phyloP scores from a whole-genome alignment of 2,888 invertebrate genomes.

The Chrysolina oricalcia region DNA sequence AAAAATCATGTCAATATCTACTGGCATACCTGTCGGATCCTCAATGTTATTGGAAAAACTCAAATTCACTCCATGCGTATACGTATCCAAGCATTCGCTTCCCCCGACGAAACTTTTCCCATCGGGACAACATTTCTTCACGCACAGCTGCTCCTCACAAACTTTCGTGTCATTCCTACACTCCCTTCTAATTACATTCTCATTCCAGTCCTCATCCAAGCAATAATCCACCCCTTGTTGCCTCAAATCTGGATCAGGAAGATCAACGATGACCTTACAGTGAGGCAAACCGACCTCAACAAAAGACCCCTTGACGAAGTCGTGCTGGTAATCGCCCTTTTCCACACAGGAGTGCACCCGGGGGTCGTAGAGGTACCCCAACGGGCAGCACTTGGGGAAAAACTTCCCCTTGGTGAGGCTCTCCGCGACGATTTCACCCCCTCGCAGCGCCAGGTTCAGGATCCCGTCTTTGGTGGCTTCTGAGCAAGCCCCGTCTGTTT shows the following conservation, averaged over 20 bases:
- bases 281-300: conserved; percentile 59
- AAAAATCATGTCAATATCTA: not conserved
- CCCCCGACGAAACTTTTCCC: conserved; percentile 72
- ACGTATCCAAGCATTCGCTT: conserved; percentile 58
- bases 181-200: conserved; percentile 55
- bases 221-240: conserved; percentile 47
- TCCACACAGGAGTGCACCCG: conserved; percentile 56
- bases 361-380: conserved; percentile 57
- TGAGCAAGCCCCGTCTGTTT: conserved; percentile 32
- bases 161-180: conserved; percentile 57
- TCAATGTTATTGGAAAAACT: conserved; percentile 55
- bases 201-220: conserved; percentile 54
- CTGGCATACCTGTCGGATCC: conserved; percentile 57
- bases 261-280: conserved; percentile 60
- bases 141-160: conserved; percentile 64
- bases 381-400: conserved; percentile 64
- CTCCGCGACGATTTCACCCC: conserved; percentile 8
- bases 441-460: conserved; percentile 14
- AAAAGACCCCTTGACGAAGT: conserved; percentile 52
- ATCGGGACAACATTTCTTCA: conserved; percentile 75
- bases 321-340: conserved; percentile 40
- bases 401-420: not conserved
- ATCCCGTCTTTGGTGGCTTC: conserved; percentile 35
- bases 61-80: conserved; percentile 60
- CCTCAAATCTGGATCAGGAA: conserved; percentile 29